Evolutionary conservation across 2,797 vertebrate species (phyloP).

Genomic region (Alca torda): DNA sequence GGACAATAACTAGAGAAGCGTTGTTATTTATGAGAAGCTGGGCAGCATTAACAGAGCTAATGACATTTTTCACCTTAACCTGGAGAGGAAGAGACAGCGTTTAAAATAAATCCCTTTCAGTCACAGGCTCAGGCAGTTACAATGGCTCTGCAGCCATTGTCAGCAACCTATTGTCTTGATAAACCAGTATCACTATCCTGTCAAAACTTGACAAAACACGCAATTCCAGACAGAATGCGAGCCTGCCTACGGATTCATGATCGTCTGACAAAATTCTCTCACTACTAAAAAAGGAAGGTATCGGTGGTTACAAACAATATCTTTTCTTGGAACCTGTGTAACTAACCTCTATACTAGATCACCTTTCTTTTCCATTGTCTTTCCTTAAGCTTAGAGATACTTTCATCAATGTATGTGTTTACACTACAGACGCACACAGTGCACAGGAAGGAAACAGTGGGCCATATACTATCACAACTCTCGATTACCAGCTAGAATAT

Average conservation of each 20-base stretch:
- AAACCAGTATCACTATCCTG: not conserved
- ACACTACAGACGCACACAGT: not conserved
- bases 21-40: conserved; percentile 87
- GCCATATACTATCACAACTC: not conserved
- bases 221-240: not conserved
- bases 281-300: not conserved
- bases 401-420: not conserved
- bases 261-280: not conserved
- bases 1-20: conserved; percentile 79
- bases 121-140: not conserved
- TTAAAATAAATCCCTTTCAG: not conserved
- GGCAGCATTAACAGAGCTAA: conserved; percentile 80
- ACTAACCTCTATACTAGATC: not conserved
- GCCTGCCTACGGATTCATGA: not conserved
- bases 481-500: not conserved
- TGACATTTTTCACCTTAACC: conserved; percentile 81
- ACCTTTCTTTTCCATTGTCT: not conserved
- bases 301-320: not conserved
- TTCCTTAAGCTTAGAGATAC: not conserved
- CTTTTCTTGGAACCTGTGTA: not conserved
- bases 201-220: not conserved
- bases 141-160: not conserved
- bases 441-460: not conserved
- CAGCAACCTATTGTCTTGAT: not conserved
- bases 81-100: conserved; percentile 53